phyloP scores from a whole-genome alignment of 1,140 invertebrate genomes.

The Sesamia nonagrioides region DNA sequence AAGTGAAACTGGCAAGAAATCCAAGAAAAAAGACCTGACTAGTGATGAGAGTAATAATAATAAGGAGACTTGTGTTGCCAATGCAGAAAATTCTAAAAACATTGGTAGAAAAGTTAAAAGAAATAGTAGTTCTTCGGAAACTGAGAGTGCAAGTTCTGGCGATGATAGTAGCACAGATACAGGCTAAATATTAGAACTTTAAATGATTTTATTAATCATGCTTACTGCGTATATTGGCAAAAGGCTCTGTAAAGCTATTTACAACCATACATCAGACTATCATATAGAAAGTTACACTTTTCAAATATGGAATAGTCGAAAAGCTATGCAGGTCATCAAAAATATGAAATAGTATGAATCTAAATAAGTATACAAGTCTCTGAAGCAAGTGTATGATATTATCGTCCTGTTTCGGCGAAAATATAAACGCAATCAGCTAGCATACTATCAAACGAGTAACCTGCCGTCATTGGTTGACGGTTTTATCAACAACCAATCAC shows the following conservation, averaged over 20 bases:
- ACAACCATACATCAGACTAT: background rate
- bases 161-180: conserved; percentile 82
- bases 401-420: no score
- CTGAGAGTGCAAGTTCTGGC: conserved; percentile 80
- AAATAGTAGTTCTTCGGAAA: conserved; percentile 79
- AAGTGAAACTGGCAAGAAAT: conserved; percentile 67
- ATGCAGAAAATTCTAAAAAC: conserved; percentile 43
- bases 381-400: no score
- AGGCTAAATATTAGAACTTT: conserved; percentile 63
- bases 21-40: conserved; percentile 68
- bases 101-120: conserved; percentile 67
- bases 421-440: no score
- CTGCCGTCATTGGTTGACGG: no score
- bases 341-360: no score
- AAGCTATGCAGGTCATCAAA: no score
- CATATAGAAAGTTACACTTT: no score
- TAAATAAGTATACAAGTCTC: no score
- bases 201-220: background rate
- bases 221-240: background rate
- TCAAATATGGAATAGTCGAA: no score
- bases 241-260: background rate
- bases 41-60: conserved; percentile 57
- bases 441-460: no score
- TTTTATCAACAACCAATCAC: no score
- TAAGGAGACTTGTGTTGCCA: conserved; percentile 38